A percentile compares a stretch with the other conserved stretches of the same genome.
Evolutionary conservation across 2,797 vertebrate species (phyloP).

Genomic region (Cossypha heuglini): DNA sequence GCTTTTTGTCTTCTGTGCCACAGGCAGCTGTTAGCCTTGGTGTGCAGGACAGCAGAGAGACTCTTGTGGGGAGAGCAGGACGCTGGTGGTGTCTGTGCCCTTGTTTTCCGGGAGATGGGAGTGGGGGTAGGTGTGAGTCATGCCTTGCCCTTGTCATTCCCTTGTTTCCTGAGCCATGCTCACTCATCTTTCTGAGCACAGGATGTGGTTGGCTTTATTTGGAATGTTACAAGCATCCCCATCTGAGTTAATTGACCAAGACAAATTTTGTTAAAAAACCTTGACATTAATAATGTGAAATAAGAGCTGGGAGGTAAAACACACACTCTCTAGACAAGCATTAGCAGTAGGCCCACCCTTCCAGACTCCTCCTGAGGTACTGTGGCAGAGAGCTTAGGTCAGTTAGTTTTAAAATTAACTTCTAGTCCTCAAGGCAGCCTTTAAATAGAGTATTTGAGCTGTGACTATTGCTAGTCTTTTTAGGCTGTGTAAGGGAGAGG

Average conservation of each 20-base stretch:
- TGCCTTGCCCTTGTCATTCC: conserved; percentile 27
- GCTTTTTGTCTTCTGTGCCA: neutral
- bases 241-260: conserved; percentile 70
- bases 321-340: neutral
- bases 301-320: conserved; percentile 61
- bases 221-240: conserved; percentile 58
- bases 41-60: neutral
- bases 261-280: conserved; percentile 69
- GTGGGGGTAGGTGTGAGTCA: neutral
- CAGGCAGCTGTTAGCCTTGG: neutral
- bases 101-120: neutral
- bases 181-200: neutral
- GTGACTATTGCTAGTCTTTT: conserved; percentile 20
- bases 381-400: conserved; percentile 54
- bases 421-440: conserved; percentile 54
- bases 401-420: conserved; percentile 70
- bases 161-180: neutral
- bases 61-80: neutral
- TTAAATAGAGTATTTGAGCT: conserved; percentile 20
- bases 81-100: neutral
- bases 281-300: conserved; percentile 68
- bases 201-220: conserved; percentile 61
- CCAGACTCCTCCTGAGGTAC: conserved; percentile 39
- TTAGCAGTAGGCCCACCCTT: conserved; percentile 5
- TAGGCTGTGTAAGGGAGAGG: neutral